These are phyloP conservation scores for Tenrec ecaudatus DNA, from an alignment of 2,113 vertebrate genomes.

Conservation along the genomic window DNA sequence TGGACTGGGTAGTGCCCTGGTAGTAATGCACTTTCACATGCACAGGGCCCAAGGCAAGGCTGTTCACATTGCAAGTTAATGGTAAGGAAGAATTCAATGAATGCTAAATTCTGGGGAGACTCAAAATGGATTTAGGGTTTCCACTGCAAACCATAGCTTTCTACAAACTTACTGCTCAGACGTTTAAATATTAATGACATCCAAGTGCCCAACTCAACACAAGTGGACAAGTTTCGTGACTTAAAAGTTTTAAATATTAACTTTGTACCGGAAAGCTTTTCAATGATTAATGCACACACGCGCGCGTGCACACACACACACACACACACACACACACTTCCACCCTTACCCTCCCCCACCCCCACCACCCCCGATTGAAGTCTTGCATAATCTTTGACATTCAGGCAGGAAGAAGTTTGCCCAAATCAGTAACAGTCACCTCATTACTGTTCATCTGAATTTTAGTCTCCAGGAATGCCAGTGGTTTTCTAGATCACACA, in stretches of 20 bases:
- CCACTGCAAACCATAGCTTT: too few species aligned
- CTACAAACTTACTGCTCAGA: too few species aligned
- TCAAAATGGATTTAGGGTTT: too few species aligned
- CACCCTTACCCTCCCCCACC: too few species aligned
- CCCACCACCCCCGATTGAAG: neutral
- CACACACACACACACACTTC: too few species aligned
- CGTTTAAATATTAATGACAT: neutral
- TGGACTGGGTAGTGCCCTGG: too few species aligned
- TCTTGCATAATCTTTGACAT: neutral
- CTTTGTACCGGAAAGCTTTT: constrained; percentile 10
- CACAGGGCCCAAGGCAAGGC: too few species aligned
- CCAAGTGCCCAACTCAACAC: neutral
- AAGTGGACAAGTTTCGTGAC: neutral
- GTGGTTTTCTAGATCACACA: neutral
- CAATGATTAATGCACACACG: neutral
- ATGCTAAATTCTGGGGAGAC: too few species aligned
- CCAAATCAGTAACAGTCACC: neutral
- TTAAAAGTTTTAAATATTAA: constrained; percentile 18
- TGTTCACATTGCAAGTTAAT: too few species aligned
- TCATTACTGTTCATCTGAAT: constrained; percentile 30
- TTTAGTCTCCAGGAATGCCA: neutral
- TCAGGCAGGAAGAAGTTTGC: constrained; percentile 8
- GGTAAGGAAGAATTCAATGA: too few species aligned
- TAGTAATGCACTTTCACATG: too few species aligned
- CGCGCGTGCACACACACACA: too few species aligned